A percentile compares a stretch with the other conserved stretches of the same genome.
phyloP scores from a whole-genome alignment of 2,888 invertebrate genomes.

The Dorcus hopei region DNA sequence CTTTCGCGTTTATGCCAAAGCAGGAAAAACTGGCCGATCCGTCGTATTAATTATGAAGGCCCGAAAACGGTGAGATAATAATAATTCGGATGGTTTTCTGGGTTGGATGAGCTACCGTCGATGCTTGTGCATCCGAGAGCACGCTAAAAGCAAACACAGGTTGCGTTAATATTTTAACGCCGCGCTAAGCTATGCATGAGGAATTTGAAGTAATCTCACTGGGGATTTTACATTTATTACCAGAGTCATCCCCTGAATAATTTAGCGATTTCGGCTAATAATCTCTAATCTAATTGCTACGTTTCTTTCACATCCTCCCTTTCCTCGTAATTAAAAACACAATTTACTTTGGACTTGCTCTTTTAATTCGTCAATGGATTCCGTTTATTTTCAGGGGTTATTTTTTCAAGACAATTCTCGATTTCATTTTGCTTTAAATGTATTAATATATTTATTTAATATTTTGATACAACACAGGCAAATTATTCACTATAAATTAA shows the following conservation, averaged over 20 bases:
- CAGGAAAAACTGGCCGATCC: too few relatives aligned
- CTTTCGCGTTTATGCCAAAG: too few relatives aligned
- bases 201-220: constrained; percentile 10
- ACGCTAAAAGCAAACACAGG: constrained; percentile 2
- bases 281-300: background rate
- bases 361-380: too few relatives aligned
- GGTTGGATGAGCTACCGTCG: background rate
- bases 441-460: too few relatives aligned
- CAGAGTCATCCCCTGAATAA: background rate
- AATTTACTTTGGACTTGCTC: too few relatives aligned
- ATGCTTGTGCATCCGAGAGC: background rate
- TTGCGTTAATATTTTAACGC: constrained; percentile 8
- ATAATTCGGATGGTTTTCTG: background rate
- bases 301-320: background rate
- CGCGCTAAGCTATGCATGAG: constrained; percentile 16
- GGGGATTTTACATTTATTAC: constrained; percentile 9
- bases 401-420: too few relatives aligned
- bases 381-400: too few relatives aligned
- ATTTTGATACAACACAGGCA: too few relatives aligned
- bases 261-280: constrained; percentile 1
- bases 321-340: background rate
- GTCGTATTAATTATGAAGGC: background rate
- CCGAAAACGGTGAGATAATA: background rate
- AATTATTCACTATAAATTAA: too few relatives aligned
- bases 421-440: too few relatives aligned